phyloP scores from a whole-genome alignment of 2,113 vertebrate genomes.

The Scatophagus argus region DNA sequence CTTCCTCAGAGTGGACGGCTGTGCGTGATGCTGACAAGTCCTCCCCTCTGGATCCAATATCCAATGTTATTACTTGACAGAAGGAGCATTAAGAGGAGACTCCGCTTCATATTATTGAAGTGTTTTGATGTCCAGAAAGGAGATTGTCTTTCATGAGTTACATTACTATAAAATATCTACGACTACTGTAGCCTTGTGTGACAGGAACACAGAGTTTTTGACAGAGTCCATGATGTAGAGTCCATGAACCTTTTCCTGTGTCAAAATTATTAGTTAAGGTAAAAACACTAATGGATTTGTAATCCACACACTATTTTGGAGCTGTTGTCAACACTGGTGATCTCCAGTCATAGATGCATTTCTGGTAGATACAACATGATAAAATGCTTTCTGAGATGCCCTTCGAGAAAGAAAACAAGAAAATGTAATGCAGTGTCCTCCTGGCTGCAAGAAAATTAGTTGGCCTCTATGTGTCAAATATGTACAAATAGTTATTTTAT shows the following conservation, averaged over 20 bases:
- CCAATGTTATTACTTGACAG: slow-evolving; percentile 78
- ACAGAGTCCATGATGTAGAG: not conserved
- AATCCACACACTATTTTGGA: not conserved
- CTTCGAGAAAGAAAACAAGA: too few species aligned
- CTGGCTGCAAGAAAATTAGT: too few species aligned
- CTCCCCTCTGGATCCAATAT: slow-evolving; percentile 71
- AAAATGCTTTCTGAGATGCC: too few species aligned
- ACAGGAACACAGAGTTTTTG: not conserved
- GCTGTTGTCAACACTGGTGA: too few species aligned
- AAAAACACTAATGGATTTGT: not conserved
- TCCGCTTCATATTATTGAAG: slow-evolving; percentile 67
- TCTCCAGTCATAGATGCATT: too few species aligned
- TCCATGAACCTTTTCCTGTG: not conserved
- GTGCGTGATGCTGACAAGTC: slow-evolving; percentile 75
- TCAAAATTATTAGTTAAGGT: not conserved
- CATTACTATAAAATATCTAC: slow-evolving; percentile 17
- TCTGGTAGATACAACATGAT: too few species aligned
- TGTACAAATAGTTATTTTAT: too few species aligned
- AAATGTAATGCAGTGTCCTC: too few species aligned
- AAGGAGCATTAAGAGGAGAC: slow-evolving; percentile 75
- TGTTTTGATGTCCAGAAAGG: slow-evolving; percentile 68
- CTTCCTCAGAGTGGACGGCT: slow-evolving; percentile 39
- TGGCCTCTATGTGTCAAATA: too few species aligned
- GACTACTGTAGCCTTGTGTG: not conserved
- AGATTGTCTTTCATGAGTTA: slow-evolving; percentile 67